Conservation (phyloP, 1,140 invertebrate genomes). For the Papilio polyxenes region DNA sequence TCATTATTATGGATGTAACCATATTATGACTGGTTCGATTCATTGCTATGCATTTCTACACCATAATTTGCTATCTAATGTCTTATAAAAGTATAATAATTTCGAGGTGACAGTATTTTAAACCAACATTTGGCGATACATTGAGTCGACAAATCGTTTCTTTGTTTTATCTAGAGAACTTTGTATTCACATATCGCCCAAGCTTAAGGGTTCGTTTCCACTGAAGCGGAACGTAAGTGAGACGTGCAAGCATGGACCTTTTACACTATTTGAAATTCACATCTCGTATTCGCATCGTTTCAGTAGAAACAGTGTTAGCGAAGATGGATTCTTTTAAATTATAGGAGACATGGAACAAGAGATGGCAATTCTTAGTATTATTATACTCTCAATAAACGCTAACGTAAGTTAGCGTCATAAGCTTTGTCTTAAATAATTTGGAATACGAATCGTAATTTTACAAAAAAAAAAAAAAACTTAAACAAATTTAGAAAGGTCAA, state of each 20-base stretch:
- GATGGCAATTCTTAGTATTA: background rate
- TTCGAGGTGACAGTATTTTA: background rate
- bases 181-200: conserved; percentile 7
- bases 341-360: background rate
- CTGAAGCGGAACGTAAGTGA: conserved; percentile 22
- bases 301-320: conserved; percentile 22
- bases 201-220: conserved; percentile 17
- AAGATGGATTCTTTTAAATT: conserved; percentile 26
- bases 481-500: background rate
- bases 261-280: conserved; percentile 27
- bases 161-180: conserved; percentile 11
- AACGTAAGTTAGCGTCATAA: background rate
- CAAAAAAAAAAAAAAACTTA: background rate
- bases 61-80: no score
- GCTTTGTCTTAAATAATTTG: background rate
- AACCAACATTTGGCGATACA: background rate
- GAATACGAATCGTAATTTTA: background rate
- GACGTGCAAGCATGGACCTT: conserved; percentile 19
- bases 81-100: background rate
- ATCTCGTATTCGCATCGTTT: conserved; percentile 21
- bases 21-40: no score
- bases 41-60: no score
- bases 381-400: background rate
- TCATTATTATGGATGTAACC: no score
- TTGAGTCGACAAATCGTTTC: background rate